A percentile compares a stretch with the other conserved stretches of the same genome.
Evolutionary conservation across 2,113 vertebrate genomes (phyloP).

Genomic region (Cichladusa arquata): DNA sequence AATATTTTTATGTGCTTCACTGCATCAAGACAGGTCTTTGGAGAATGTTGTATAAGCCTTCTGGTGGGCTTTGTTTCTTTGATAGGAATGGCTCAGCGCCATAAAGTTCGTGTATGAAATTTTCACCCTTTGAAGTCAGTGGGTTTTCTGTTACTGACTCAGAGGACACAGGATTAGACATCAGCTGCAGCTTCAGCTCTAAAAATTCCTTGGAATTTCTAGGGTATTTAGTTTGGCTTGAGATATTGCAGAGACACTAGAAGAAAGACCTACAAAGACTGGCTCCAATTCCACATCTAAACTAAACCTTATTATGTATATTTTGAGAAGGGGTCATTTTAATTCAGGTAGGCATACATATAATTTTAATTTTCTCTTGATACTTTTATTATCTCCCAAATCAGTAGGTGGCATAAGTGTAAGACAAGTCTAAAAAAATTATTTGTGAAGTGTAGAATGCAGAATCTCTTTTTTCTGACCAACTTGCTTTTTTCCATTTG

Average conservation of each 20-base stretch:
- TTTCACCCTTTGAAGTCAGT: constrained; percentile 18
- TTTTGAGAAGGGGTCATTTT: neutral
- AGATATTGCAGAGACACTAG: neutral
- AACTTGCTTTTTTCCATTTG: neutral
- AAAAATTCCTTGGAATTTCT: neutral
- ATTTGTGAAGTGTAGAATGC: neutral
- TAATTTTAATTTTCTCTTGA: neutral
- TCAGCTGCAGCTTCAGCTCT: neutral
- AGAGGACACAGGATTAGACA: constrained; percentile 26
- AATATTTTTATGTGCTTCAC: neutral
- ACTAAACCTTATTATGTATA: neutral
- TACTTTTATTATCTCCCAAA: neutral
- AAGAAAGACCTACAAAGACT: neutral
- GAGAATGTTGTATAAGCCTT: constrained; percentile 16
- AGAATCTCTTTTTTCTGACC: neutral
- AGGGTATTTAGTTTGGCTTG: neutral
- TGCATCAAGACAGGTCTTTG: neutral
- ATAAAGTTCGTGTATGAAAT: constrained; percentile 32
- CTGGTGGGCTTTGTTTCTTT: constrained; percentile 21
- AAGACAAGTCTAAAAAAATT: neutral
- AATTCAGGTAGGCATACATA: neutral
- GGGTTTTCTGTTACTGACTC: neutral
- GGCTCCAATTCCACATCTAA: neutral
- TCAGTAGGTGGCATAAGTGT: neutral
- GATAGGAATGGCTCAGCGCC: constrained; percentile 17